Evolutionary conservation across 2,797 vertebrate species (phyloP), one percentile per base, ranked within the genome.

Genomic region (Xerus rutilus): DNA sequence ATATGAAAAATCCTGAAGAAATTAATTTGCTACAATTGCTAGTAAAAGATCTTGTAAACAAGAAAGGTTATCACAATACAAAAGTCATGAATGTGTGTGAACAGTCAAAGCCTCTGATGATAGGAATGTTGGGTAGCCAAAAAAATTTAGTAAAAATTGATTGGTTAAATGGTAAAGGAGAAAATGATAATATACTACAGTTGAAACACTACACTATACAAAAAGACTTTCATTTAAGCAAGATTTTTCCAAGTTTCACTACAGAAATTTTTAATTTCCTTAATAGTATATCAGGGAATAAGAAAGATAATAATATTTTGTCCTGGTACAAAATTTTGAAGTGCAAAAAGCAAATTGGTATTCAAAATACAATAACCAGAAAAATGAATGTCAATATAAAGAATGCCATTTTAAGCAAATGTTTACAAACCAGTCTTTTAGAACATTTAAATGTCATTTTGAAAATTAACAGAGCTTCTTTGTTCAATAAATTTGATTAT

Each of bases 391-490:
- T 64, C 79, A 57, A 39, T 86, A 87, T 76, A 73, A 96, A 93
- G 18, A 98, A 18, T 32, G 35, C 39, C n/a, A 77, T 91, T 87
- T 91, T 95, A 90, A 88, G 57, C 45, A 67, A 59, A 73, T 89
- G 15, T 94, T 97, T 97, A 57, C 95, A 96, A 96, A 47, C 10
- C 74, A 43, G 30, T 77, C 25, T 95, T 97, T 97, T 65, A 73
- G 96, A 97, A 49, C 21, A 85, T 95, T 87, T 92, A 74, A 97
- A 84, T 25, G 57, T 86, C 10, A 78, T 97, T 73, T 28, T 82
- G n/a, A 97, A 91, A 94, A 84, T 43, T 84, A 89, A 81, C 35
- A 32, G 91, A 77, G 3, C 15, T 96, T 97, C 43, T 67, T 89
- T 97, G 89, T 84, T 93, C n/a, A 78, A 10, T 82, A 87, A 57